Base-by-base conservation (phyloP, 2,113 vertebrate genomes). In the Callorhinus ursinus region DNA sequence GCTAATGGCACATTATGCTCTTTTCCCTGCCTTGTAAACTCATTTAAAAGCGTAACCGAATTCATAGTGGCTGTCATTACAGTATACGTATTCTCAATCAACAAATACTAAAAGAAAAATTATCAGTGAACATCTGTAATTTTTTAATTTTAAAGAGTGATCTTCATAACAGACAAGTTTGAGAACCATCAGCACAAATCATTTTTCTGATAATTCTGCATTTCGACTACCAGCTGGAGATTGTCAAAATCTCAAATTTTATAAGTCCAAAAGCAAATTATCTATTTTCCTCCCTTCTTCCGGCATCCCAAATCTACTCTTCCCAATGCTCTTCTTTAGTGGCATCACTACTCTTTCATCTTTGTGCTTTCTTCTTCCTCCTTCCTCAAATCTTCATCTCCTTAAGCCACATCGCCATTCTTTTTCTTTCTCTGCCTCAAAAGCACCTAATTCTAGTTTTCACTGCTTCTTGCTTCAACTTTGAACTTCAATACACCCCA, bases 61-160 rank as follows among this genome's bases (percentile, higher is more conserved):
- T 61, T 84, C 57, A 77, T 24, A 55, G 51, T 21, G 15, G 10
- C 84, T 79, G 22, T 51, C 69, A 42, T 16, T 87, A 77, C 74
- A 49, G 15, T 77, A 0, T 9, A 51, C 11, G 12, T 11, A 82
- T 53, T 81, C 33, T 82, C 55, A 69, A 55, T 53, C 46, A 86
- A 92, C n/a, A 84, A 94, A 93, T 22, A 49, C 19, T 74, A 79
- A 72, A 90, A 84, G 21, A 39, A 77, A 91, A 80, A 67, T 53
- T 71, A 93, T 21, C 33, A n/a, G 49, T 63, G 21, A 85, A 51
- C 36, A 46, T 18, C 49, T 79, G 33, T 26, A 59, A 24, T 33
- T 87, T 69, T 93, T 88, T 10, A 21, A 91, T 33, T 36, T 46
- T 83, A 89, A 84, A 84, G 92, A 74, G 22, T 55, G 4, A 76